Evolutionary conservation across 1,140 invertebrate genomes (phyloP).

Genomic region (Pseudomyrmex flavicornis): DNA sequence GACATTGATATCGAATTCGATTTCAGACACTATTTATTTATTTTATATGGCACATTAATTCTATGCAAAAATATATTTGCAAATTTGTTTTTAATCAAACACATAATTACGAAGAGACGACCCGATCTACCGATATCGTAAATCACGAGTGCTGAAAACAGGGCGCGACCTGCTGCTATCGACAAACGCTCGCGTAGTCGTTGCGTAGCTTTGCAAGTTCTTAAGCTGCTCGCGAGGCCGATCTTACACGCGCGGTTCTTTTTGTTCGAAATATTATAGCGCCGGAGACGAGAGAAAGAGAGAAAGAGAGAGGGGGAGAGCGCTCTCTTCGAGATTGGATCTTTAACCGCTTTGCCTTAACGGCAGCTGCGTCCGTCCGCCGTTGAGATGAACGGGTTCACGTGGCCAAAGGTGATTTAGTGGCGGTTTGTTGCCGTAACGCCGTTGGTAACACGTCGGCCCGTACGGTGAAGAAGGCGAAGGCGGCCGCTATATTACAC

Average conservation of each 20-base stretch:
- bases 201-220: constrained; percentile 37
- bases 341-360: constrained; percentile 39
- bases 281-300: constrained; percentile 3
- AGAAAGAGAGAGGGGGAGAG: background rate
- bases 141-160: background rate
- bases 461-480: constrained; percentile 39
- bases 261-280: constrained; percentile 58
- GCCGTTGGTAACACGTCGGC: constrained; percentile 61
- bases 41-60: background rate
- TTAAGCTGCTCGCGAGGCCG: constrained; percentile 51
- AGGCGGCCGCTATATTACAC: constrained; percentile 54
- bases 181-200: background rate
- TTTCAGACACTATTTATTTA: background rate
- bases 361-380: constrained; percentile 71
- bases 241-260: constrained; percentile 39
- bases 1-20: background rate
- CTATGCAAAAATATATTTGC: background rate
- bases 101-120: too few relatives aligned
- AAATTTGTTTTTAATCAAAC: too few relatives aligned
- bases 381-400: constrained; percentile 72
- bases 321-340: constrained; percentile 49
- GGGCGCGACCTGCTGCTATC: background rate
- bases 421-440: constrained; percentile 78
- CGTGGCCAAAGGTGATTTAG: constrained; percentile 81
- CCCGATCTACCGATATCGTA: background rate